phyloP scores from a whole-genome alignment of 2,888 invertebrate species.

The Ichneumoninae sp. region DNA sequence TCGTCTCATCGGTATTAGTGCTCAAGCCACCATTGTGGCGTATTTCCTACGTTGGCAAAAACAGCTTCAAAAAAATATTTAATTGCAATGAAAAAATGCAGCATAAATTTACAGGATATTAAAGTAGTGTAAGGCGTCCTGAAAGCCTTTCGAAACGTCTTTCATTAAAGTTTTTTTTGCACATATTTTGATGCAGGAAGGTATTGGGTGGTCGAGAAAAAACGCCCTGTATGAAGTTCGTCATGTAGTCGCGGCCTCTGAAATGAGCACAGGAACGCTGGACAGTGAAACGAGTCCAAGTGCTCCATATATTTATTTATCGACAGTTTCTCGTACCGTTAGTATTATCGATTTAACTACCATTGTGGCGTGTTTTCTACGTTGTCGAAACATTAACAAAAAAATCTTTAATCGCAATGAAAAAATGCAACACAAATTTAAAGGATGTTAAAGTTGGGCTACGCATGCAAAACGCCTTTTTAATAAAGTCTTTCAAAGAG shows the following conservation, averaged over 20 bases:
- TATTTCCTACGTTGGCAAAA: too few species aligned
- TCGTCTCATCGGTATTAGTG: not conserved
- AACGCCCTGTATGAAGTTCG: conserved; percentile 9
- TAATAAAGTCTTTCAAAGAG: not conserved
- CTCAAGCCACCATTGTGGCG: too few species aligned
- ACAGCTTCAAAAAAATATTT: not conserved
- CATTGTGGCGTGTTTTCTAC: too few species aligned
- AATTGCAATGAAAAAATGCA: not conserved
- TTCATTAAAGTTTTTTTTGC: not conserved
- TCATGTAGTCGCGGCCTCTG: not conserved
- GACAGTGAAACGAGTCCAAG: conserved; percentile 45
- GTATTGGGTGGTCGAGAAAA: not conserved
- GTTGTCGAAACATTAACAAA: not conserved
- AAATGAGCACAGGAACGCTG: conserved; percentile 7
- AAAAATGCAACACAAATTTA: not conserved
- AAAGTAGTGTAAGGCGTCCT: not conserved
- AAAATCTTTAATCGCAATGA: too few species aligned
- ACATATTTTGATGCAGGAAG: not conserved
- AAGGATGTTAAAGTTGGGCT: not conserved
- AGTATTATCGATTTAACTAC: not conserved
- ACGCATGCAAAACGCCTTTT: not conserved
- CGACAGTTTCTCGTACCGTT: not conserved
- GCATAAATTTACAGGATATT: not conserved
- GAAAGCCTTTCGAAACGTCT: not conserved
- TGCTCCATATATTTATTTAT: conserved; percentile 16